Base-by-base conservation (phyloP, 2,113 vertebrate genomes). In the Leptobrachium ailaonicum region DNA sequence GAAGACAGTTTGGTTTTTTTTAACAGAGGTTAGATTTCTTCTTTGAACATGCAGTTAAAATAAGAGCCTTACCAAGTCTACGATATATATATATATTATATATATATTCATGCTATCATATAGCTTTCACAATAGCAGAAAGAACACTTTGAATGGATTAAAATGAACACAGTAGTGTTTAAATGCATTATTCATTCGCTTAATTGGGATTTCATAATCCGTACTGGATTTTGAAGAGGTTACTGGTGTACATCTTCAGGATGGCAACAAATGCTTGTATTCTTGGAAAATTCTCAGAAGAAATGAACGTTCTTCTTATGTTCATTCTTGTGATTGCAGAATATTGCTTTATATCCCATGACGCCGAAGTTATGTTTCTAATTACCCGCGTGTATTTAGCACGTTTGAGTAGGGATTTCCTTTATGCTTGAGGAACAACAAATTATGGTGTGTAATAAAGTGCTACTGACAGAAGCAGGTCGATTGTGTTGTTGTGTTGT, bases 371-470 rank as follows among this genome's bases (percentile, higher is more conserved):
- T 54, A 66, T 41, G 45, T 56, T 41, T 69, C 50, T 69, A 77
- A 58, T 69, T 70, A 77, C 66, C 75, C 66, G 32, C 14, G 14
- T 70, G 66, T 54, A 66, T 45, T 68, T 69, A 71, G 43, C 42
- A 50, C 45, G 2, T 70, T 69, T 2, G 32, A 3, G 62, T 40
- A 13, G n/a, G n/a, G 62, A 64, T 64, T 64, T 64, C 62, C 9
- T 71, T 71, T 45, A 70, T 47, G 41, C 62, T 77, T 60, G 10
- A 60, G 67, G 11, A 77, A 69, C 14, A 70, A 62, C 66, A 45
- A 20, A 44, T 71, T 77, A 66, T 71, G 70, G 58, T 42, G 40
- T 56, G 54, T 69, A 47, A 77, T 77, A 77, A 77, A 77, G 56
- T 41, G 42, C 45, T 41, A 62, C 42, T 40, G 66, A 77, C 50